A percentile compares a stretch with the other conserved stretches of the same genome.
These are phyloP conservation scores for Syritta pipiens DNA, from an alignment of 2,888 invertebrate genomes.

Conservation along the genomic window DNA sequence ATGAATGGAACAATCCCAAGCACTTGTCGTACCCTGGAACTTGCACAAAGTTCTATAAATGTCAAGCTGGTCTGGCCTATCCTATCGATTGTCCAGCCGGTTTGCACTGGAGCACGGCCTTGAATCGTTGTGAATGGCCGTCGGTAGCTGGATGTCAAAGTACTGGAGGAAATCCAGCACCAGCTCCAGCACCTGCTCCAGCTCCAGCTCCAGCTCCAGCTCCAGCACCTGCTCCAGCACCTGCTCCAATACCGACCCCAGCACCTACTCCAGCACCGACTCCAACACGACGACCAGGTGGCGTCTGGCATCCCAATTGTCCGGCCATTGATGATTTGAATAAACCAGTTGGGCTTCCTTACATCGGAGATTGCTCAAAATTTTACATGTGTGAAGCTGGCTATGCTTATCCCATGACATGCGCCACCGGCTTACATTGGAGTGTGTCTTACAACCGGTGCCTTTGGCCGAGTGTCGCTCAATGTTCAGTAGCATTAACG, in stretches of 20 bases:
- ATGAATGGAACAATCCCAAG: constrained; percentile 36
- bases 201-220: background rate
- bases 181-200: background rate
- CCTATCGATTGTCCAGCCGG: constrained; percentile 69
- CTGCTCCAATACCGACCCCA: background rate
- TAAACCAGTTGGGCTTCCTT: background rate
- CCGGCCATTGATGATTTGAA: background rate
- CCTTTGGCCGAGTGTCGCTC: constrained; percentile 70
- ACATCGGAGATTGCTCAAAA: constrained; percentile 72
- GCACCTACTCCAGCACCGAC: background rate
- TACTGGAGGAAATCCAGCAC: background rate
- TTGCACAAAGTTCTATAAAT: constrained; percentile 74
- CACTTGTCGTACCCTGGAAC: constrained; percentile 71
- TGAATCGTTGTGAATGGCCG: constrained; percentile 72
- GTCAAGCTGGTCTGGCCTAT: constrained; percentile 45
- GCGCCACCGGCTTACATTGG: constrained; percentile 72
- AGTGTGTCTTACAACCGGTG: constrained; percentile 70
- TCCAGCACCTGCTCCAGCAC: background rate
- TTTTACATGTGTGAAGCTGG: constrained; percentile 71
- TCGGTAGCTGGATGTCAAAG: constrained; percentile 69
- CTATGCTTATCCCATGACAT: constrained; percentile 39
- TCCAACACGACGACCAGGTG: background rate
- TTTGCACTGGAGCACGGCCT: constrained; percentile 71
- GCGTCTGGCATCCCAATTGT: background rate
- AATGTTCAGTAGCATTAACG: constrained; percentile 63